These are phyloP conservation scores for Zapornia atra DNA, from an alignment of 2,113 vertebrate genomes.

Conservation along the genomic window DNA sequence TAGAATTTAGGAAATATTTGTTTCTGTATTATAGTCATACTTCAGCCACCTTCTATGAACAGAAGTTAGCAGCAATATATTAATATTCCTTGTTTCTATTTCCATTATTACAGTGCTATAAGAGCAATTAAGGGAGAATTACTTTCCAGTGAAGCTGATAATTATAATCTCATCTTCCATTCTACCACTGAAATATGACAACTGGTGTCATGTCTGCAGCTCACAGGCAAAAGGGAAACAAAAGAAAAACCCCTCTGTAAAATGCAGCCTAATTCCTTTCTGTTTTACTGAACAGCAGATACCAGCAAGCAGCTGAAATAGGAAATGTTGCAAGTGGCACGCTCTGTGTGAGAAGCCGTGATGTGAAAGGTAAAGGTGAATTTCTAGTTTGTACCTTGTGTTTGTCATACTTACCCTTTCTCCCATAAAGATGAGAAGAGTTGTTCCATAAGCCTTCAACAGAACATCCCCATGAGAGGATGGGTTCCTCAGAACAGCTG, in stretches of 20 bases:
- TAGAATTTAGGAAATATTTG: neutral
- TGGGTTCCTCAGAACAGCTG: neutral
- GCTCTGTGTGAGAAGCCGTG: accelerated
- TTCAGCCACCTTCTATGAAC: neutral
- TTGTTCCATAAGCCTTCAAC: neutral
- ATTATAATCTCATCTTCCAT: neutral
- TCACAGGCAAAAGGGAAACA: neutral
- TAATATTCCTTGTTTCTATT: neutral
- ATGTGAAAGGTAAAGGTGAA: neutral
- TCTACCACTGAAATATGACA: neutral
- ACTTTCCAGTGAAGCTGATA: neutral
- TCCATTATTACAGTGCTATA: neutral
- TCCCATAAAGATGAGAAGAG: neutral
- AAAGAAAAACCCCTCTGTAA: neutral
- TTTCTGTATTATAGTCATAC: neutral
- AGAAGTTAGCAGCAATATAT: neutral
- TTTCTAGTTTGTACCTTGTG: neutral
- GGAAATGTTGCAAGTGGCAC: neutral
- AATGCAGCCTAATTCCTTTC: neutral
- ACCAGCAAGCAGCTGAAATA: neutral
- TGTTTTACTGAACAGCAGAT: neutral
- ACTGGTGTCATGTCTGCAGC: neutral
- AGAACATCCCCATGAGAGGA: neutral
- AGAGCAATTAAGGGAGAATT: neutral
- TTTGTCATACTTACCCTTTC: neutral